Percentiles rank a stretch among this genome's conserved stretches.
phyloP scores from a whole-genome alignment of 2,888 invertebrate genomes.

The Anodontia alba region DNA sequence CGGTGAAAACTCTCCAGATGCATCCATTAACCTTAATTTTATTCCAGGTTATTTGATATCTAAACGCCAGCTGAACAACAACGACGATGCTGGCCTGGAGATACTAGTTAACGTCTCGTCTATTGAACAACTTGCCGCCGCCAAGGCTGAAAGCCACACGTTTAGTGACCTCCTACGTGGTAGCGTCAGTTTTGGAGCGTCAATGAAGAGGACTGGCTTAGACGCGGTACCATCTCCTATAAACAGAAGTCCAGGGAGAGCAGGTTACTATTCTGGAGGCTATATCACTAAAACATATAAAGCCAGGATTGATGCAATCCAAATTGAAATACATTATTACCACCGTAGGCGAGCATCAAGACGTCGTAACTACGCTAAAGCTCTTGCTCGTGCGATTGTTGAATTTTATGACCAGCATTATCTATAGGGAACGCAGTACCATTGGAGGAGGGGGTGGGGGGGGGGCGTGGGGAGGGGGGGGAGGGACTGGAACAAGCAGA shows the following conservation, averaged over 20 bases:
- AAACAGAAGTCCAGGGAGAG: not conserved
- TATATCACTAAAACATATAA: not conserved
- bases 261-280: not conserved
- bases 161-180: not conserved
- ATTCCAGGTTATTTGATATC: not conserved
- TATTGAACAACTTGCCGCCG: not conserved
- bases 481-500: too few relatives aligned
- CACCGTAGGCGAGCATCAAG: not conserved
- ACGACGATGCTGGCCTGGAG: not conserved
- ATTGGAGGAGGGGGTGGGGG: too few relatives aligned
- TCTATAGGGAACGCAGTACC: too few relatives aligned
- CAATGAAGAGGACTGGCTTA: not conserved
- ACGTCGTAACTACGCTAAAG: not conserved
- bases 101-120: not conserved
- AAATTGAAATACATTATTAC: not conserved
- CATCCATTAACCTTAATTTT: too few relatives aligned
- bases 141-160: not conserved
- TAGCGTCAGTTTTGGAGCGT: not conserved
- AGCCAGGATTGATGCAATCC: not conserved
- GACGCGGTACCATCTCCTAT: not conserved
- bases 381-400: not conserved
- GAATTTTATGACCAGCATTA: not conserved
- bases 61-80: not conserved
- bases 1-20: too few relatives aligned
- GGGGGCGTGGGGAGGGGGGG: too few relatives aligned